Conservation (phyloP, 2,888 invertebrate genomes). For the Monochamus alternatus region DNA sequence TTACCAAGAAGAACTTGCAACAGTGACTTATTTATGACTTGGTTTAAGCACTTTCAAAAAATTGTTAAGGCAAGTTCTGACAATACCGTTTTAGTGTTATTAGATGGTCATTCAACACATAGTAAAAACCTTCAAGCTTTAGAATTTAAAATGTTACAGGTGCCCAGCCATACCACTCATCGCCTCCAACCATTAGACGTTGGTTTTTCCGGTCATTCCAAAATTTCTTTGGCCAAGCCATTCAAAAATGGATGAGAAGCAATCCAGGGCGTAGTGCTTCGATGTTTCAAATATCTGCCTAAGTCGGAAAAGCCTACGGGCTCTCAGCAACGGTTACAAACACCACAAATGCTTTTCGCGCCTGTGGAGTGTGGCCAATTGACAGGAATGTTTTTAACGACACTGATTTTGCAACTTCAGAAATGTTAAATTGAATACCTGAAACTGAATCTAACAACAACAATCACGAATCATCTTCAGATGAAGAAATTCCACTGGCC, state of each 20-base stretch:
- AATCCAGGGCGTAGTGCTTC: conserved; percentile 33
- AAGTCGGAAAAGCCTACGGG: conserved; percentile 40
- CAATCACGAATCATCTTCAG: too few species aligned
- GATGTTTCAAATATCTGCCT: conserved; percentile 33
- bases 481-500: too few species aligned
- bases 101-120: conserved; percentile 39
- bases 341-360: conserved; percentile 37
- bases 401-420: conserved; percentile 35
- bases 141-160: conserved; percentile 8
- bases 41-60: conserved; percentile 38
- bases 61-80: conserved; percentile 23
- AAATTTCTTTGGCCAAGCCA: conserved; percentile 31
- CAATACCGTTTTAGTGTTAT: conserved; percentile 31
- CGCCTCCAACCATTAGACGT: conserved; percentile 42
- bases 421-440: not conserved
- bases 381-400: conserved; percentile 36
- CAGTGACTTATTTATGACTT: conserved; percentile 32
- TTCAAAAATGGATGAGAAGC: conserved; percentile 37
- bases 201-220: conserved; percentile 23
- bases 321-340: conserved; percentile 38
- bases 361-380: conserved; percentile 42
- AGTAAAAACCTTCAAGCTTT: conserved; percentile 28
- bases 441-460: too few species aligned
- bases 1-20: conserved; percentile 10
- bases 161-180: conserved; percentile 44